Evolutionary conservation across 2,888 invertebrate genomes (phyloP), one percentile per base, ranked within the genome.

Genomic region (Agrochola lychnidis): DNA sequence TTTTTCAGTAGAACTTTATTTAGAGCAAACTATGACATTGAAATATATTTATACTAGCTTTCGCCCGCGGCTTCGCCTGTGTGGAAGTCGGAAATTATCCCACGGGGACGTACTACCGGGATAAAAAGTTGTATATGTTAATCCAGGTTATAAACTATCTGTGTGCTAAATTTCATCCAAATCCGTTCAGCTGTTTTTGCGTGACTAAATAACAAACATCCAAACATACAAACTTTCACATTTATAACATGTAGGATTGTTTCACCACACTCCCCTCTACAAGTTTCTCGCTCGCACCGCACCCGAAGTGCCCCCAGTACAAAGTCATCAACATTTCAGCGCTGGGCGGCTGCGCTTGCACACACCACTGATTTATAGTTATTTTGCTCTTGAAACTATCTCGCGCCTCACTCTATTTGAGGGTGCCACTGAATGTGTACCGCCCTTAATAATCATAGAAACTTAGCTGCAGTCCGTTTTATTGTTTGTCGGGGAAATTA

Each of bases 291-390:
- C 89, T 91, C 83, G 83, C 40, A 70, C 87, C 89, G 78, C 53
- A 19, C 30, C 68, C 72, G 71, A 82, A 83, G 70, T 83, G 87
- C 91, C 89, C 89, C 88, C 89, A 87, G 89, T 87, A 85, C 88
- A 70, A 85, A 92, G 91, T 90, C 93, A 95, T 96, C 94, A 95
- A 96, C 94, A 90, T 94, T 93, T 96, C 95, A 95, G 92, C 96
- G 91, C 86, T 84, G 91, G 94, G 90, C 92, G 93, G 92, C 94
- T 94, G 94, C 91, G 89, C 89, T 79, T 83, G 90, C 90, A 81
- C 90, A 90, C 88, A 73, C 92, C 82, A 84, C 90, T 94, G 95
- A 95, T 96, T 96, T 95, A 95, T 94, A 89, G 85, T 88, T 92
- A 91, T 92, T 92, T 91, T 93, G 93, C 93, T 94, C 95, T 95